Evolutionary conservation across 2,797 vertebrate species (phyloP), one percentile per base, ranked within the genome.

Genomic region (Streptopelia turtur): DNA sequence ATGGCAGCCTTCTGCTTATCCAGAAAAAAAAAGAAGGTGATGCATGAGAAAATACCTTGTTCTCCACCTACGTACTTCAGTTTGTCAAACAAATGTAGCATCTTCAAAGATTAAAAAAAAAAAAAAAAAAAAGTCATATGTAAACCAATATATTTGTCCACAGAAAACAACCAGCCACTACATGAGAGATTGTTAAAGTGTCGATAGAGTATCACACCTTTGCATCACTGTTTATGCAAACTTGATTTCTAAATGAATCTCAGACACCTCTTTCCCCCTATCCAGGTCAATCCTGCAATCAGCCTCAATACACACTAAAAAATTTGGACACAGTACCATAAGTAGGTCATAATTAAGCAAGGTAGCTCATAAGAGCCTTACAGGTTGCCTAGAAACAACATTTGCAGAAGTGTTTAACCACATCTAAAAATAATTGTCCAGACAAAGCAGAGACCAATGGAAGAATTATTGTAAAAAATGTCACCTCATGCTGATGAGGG

Each of bases 361-460:
- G 96, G 85, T 95, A 96, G 83, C 82, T 95, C 15, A 11, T 57
- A 59, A 92, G 65, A 93, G 69, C 65, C 60, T 89, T 80, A 60
- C 28, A 94, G 87, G 94, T 97, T 97, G 95, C 97, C 96, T 97
- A 94, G 97, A 94, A 96, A 97, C 87, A 6, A 85, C 88, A 20
- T 70, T 94, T 92, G 76, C 84, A 95, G 94, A 84, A 94, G 66
- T 90, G 93, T 97, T 95, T 89, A 94, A 90, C 85, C 70, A 71
- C 83, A 59, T 93, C 95, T 97, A 95, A 97, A 96, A 97, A 97
- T 94, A 97, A 95, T 94, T 93, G 91, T 70, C 87, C 41, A 91
- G 94, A 69, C 81, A 39, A 65, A 81, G 79, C 71, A 24, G 27
- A 84, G 84, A 85, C 81, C 89, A 39, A 16, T 5, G 41, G 77